phyloP scores from a whole-genome alignment of 2,113 vertebrate species.

The Gymnarchus niloticus region DNA sequence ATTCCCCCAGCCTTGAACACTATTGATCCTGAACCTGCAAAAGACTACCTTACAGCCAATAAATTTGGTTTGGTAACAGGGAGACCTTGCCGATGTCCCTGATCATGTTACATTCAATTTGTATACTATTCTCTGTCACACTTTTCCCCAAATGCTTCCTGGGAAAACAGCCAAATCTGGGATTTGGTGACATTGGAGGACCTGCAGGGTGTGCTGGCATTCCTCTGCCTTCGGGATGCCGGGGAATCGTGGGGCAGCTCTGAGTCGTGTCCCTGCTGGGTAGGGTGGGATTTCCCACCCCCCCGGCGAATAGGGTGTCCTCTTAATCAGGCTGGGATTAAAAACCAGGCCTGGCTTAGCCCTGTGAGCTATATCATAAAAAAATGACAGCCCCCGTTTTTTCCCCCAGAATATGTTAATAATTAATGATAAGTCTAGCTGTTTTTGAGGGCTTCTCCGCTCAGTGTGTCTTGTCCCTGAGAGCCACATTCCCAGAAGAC shows the following conservation, averaged over 20 bases:
- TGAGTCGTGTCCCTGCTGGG: background rate
- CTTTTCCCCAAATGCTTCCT: background rate
- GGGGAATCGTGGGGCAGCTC: background rate
- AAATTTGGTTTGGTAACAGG: background rate
- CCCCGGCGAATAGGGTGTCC: slow-evolving; percentile 44
- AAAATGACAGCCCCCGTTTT: slow-evolving; percentile 44
- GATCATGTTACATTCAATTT: background rate
- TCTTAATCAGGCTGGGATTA: slow-evolving; percentile 58
- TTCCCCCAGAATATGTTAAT: slow-evolving; percentile 42
- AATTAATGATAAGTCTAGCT: slow-evolving; percentile 40
- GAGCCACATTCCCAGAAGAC: slow-evolving; percentile 38
- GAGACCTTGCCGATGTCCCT: background rate
- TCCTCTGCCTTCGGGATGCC: background rate
- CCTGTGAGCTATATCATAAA: slow-evolving; percentile 49
- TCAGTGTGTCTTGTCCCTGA: slow-evolving; percentile 46
- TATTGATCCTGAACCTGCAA: background rate
- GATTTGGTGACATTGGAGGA: background rate
- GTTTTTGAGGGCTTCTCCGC: slow-evolving; percentile 36
- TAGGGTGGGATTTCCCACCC: slow-evolving; percentile 23
- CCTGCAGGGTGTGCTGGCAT: background rate
- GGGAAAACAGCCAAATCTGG: background rate
- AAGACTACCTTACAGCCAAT: background rate
- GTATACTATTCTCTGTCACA: background rate
- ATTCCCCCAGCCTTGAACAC: background rate
- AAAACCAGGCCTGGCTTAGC: slow-evolving; percentile 52